Evolutionary conservation across 2,113 vertebrate species (phyloP).

Genomic region (Odontophorus gujanensis): DNA sequence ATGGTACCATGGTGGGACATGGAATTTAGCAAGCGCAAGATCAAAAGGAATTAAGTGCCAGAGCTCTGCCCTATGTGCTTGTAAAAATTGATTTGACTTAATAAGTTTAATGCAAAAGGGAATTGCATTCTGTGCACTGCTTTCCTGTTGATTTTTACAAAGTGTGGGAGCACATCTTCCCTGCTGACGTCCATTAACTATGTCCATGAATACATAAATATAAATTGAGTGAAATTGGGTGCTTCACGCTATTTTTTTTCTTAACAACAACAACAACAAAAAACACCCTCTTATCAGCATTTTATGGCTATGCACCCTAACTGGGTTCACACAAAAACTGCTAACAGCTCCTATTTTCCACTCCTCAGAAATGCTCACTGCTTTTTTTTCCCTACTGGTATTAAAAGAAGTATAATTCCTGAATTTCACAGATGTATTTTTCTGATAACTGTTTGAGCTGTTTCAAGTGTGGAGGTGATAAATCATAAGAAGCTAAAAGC

Average conservation of each 20-base stretch:
- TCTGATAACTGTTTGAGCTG: background rate
- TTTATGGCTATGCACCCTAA: background rate
- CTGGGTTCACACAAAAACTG: background rate
- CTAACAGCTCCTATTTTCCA: background rate
- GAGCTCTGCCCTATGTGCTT: conserved; percentile 1
- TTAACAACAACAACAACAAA: no score
- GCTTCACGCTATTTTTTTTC: background rate
- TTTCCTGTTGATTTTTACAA: conserved; percentile 39
- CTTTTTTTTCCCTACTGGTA: background rate
- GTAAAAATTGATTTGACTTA: conserved; percentile 75
- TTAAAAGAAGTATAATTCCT: background rate
- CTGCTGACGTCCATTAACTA: conserved; percentile 52
- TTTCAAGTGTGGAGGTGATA: background rate
- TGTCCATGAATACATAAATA: conserved; percentile 69
- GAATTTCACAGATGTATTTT: background rate
- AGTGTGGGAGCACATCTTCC: conserved; percentile 22
- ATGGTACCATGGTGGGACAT: conserved; percentile 46
- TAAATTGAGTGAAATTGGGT: conserved; percentile 59
- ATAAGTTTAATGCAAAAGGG: conserved; percentile 61
- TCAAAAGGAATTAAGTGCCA: conserved; percentile 70
- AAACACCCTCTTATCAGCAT: conserved; percentile 17
- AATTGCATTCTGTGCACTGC: conserved; percentile 31
- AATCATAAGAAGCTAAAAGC: background rate
- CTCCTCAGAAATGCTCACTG: background rate
- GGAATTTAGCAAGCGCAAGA: conserved; percentile 47